Conservation (phyloP, 2,888 invertebrate genomes). For the Nezara viridula region DNA sequence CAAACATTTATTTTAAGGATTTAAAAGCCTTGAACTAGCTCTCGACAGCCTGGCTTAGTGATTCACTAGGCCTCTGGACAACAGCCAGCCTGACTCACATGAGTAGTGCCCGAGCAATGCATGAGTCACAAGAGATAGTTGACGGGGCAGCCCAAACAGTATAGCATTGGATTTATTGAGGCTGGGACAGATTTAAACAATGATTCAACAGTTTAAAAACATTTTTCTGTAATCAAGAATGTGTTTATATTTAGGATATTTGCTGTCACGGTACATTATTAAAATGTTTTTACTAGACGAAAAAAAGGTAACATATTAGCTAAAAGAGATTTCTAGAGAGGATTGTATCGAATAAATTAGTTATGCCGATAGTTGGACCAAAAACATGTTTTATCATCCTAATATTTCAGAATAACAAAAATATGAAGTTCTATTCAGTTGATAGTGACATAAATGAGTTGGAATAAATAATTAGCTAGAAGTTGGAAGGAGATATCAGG, state of each 20-base stretch:
- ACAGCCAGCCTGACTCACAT: slow-evolving; percentile 51
- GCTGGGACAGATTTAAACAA: background rate
- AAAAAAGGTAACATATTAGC: background rate
- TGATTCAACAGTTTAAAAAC: background rate
- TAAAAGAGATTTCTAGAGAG: background rate
- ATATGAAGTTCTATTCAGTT: background rate
- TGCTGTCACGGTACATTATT: background rate
- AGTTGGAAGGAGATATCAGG: slow-evolving; percentile 52
- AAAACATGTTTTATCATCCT: background rate
- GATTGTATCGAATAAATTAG: background rate
- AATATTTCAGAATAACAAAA: background rate
- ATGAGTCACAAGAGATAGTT: slow-evolving; percentile 37
- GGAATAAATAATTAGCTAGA: background rate
- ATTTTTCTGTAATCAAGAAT: background rate
- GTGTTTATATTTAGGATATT: background rate
- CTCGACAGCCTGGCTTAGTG: slow-evolving; percentile 33
- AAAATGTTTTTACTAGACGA: background rate
- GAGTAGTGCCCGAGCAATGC: slow-evolving; percentile 36
- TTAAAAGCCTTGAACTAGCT: slow-evolving; percentile 56
- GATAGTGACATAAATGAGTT: background rate
- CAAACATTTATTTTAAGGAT: slow-evolving; percentile 49
- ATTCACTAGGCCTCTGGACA: slow-evolving; percentile 51
- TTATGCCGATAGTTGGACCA: background rate
- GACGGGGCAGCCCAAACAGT: background rate
- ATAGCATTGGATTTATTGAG: background rate